Percentiles rank a stretch among this genome's conserved stretches.
Conservation (phyloP, 2,113 vertebrate species). For the Tricholaema leucomelas region DNA sequence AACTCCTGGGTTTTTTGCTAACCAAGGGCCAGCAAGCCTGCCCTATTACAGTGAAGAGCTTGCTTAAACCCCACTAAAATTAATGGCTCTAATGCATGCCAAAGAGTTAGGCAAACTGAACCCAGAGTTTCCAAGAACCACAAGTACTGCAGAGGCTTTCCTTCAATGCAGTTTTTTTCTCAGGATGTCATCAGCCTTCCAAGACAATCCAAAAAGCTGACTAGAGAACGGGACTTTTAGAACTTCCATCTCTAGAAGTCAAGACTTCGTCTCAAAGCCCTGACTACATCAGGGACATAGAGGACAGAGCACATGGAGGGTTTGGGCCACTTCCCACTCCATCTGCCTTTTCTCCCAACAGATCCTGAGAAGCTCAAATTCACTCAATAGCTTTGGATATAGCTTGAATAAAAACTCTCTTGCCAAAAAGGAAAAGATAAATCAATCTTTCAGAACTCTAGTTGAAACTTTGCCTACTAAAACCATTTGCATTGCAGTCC, state of each 20-base stretch:
- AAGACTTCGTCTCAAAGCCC: not conserved
- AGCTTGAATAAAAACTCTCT: not conserved
- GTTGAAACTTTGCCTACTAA: not conserved
- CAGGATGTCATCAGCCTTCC: not conserved
- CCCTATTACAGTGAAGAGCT: not conserved
- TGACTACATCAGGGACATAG: not conserved
- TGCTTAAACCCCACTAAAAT: constrained; percentile 8
- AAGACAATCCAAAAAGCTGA: not conserved
- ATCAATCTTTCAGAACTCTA: not conserved
- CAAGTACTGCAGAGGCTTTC: not conserved
- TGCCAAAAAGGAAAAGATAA: not conserved
- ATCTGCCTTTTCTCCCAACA: not conserved
- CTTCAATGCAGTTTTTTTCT: not conserved
- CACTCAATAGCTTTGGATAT: not conserved
- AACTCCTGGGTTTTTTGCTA: not conserved
- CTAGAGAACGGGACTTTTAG: not conserved
- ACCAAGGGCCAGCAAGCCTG: not conserved
- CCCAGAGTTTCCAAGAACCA: not conserved
- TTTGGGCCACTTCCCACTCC: not conserved
- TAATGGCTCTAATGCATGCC: not conserved
- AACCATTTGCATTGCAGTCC: not conserved
- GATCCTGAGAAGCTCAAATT: not conserved
- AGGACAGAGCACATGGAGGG: not conserved
- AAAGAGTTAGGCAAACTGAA: not conserved
- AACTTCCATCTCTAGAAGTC: not conserved